phyloP scores from a whole-genome alignment of 2,888 invertebrate species.

The Thymelicus acteon region DNA sequence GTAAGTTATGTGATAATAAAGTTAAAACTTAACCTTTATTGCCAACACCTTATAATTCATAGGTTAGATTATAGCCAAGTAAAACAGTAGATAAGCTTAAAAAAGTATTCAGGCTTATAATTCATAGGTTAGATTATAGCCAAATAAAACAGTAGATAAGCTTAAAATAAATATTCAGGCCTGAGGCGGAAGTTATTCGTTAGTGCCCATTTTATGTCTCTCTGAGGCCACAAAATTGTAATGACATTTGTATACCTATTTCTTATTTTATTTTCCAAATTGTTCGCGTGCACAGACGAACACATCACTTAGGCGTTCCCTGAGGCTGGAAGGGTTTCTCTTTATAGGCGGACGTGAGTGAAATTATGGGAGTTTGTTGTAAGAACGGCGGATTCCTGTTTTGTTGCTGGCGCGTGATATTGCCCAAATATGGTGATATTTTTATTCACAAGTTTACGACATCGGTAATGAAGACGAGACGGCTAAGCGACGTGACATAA shows the following conservation, averaged over 20 bases:
- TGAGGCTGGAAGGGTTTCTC: conserved; percentile 46
- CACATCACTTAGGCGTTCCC: conserved; percentile 1
- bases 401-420: conserved; percentile 30
- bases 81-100: too few species aligned
- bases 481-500: not conserved
- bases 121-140: too few species aligned
- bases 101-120: not conserved
- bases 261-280: not conserved
- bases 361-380: conserved; percentile 55
- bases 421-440: conserved; percentile 23
- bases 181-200: not conserved
- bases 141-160: too few species aligned
- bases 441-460: conserved; percentile 11
- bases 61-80: too few species aligned
- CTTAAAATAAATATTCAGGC: not conserved
- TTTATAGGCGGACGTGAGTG: conserved; percentile 70
- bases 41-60: too few species aligned
- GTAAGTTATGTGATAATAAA: too few species aligned
- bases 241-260: not conserved
- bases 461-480: conserved; percentile 3
- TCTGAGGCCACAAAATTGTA: not conserved
- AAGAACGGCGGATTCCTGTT: conserved; percentile 22
- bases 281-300: not conserved
- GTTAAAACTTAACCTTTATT: too few species aligned
- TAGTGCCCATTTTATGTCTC: not conserved